Base-by-base conservation (phyloP, 2,797 vertebrate species). In the Avahi laniger region DNA sequence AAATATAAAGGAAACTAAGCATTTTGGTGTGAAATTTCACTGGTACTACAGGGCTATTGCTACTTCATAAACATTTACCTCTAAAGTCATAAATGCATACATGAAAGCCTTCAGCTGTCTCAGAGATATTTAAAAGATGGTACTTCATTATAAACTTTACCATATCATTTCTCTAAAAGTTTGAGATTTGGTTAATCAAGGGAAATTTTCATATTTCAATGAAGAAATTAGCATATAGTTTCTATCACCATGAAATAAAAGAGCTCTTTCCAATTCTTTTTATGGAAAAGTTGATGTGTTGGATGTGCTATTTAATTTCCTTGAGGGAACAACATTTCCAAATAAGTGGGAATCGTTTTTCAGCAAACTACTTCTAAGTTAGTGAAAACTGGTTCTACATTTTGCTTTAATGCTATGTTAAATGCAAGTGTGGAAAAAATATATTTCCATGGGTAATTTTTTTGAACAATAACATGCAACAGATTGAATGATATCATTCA, bases 231-330 rank as follows among this genome's bases (percentile, higher is more conserved):
- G 17, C 80, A 70, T 92, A 83, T 85, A 7, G 4, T 69, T 92
- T 97, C 63, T 95, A 90, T 84, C 26, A 61, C 15, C 22, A 61
- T 59, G 48, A 95, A 92, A 91, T 84, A 90, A 91, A 94, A 75
- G 11, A 52, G 7, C 9, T 67, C 15, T 79, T 72, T 94, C 28
- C 35, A 89, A 30, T 82, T 94, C 35, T 7, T 75, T 95, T 90
- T 76, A 86, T 96, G 52, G 70, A 76, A 52, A 84, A 67, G 33
- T 50, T 80, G 52, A 76, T 83, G 38, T 94, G 9, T 30, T 89
- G 8, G 63, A 75, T 80, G 33, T 50, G 14, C 11, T 67, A 61
- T 88, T 95, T 97, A 46, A 26, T 86, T 91, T 96, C 46, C 69
- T 92, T 86, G 59, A 91, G 8, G 41, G 41, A 52, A 80, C 2